phyloP scores from a whole-genome alignment of 2,113 vertebrate species.

The Seriola dumerili region DNA sequence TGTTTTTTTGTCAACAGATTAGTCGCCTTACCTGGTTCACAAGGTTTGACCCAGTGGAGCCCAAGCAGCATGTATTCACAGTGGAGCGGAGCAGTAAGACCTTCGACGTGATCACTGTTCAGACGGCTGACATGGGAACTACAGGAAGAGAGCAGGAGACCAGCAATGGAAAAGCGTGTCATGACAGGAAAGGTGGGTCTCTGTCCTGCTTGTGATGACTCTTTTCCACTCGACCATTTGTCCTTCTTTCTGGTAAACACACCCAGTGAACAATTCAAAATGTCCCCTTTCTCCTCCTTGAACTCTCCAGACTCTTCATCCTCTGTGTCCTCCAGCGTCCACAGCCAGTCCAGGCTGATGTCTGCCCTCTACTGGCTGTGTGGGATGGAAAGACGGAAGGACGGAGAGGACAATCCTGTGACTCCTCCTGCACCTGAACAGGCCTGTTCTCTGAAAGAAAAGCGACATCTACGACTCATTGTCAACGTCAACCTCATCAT shows the following conservation, averaged over 20 bases:
- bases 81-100: conserved; percentile 30
- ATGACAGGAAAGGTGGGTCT: conserved; percentile 59
- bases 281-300: background rate
- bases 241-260: background rate
- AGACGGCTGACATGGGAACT: background rate
- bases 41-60: conserved; percentile 77
- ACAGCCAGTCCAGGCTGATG: conserved; percentile 78
- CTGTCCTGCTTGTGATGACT: background rate
- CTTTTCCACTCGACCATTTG: conserved; percentile 3
- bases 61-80: conserved; percentile 46
- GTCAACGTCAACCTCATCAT: conserved; percentile 90
- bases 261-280: background rate
- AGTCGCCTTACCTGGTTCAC: conserved; percentile 95
- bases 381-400: conserved; percentile 86
- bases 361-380: conserved; percentile 91
- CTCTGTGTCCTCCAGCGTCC: conserved; percentile 20
- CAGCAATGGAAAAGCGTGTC: conserved; percentile 1
- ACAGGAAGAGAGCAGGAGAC: background rate
- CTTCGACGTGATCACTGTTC: background rate
- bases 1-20: conserved; percentile 80
- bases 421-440: conserved; percentile 4
- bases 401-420: fast-evolving
- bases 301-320: conserved; percentile 55
- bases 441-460: conserved; percentile 83
- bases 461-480: conserved; percentile 75